Evolutionary conservation across 2,113 vertebrate genomes (phyloP), one percentile per base, ranked within the genome.

Genomic region (Pogonocichla stellata): DNA sequence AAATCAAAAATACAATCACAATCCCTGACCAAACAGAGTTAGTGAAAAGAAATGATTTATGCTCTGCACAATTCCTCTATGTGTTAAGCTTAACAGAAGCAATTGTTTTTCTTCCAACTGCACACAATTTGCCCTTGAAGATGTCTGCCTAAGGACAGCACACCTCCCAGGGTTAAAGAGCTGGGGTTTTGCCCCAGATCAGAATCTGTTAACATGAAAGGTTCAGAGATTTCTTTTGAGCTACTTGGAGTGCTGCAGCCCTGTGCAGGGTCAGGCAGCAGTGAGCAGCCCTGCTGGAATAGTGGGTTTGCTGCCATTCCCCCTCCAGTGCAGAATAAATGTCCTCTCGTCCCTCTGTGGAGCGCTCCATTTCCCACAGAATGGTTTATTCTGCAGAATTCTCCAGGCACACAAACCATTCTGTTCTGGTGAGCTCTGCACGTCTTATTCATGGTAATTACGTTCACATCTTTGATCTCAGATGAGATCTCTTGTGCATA

Each of bases 401-500:
- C 92, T 97, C 86, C 96, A 89, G 65, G 62, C 34, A 0, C 92
- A 95, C 83, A 93, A 97, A 94, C 95, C 92, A 94, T 96, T 97
- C 96, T 96, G 94, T 97, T 97, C 97, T 97, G 95, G 94, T 92
- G 97, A 98, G 96, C 94, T 89, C 88, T 93, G 95, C 78, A 94
- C 81, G 14, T 95, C 96, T 97, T 95, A 97, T 95, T 97, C 97
- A 96, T 95, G 94, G 96, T 95, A 98, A 98, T 98, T 98, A 97
- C 34, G 3, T 89, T 97, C 95, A 93, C 93, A 87, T 97, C 98
- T 98, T 98, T 98, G 98, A 98, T 98, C 97, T 98, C 97, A 86
- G 96, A 97, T 94, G 97, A 97, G 97, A 97, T 97, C 97, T 98
- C 97, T 98, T 94, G 96, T 98, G 97, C 96, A 98, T 98, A 98